phyloP scores from a whole-genome alignment of 1,140 invertebrate species.

The Halyomorpha halys region DNA sequence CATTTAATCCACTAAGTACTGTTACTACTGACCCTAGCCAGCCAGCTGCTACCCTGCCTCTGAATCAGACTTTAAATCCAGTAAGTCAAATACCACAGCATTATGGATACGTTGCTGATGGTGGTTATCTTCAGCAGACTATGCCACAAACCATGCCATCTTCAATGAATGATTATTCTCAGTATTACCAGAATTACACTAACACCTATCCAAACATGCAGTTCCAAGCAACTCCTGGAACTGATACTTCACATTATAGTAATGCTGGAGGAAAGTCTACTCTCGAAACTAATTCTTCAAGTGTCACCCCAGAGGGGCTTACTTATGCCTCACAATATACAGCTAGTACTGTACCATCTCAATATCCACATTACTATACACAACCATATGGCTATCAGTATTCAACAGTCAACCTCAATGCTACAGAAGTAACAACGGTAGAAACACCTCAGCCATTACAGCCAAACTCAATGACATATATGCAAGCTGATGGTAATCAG shows the following conservation, averaged over 20 bases:
- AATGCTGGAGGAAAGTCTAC: slow-evolving; percentile 27
- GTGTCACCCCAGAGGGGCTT: background rate
- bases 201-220: slow-evolving; percentile 25
- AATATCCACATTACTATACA: background rate
- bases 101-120: too few relatives aligned
- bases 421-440: background rate
- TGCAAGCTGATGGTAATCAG: background rate
- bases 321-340: slow-evolving; percentile 4
- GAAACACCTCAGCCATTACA: background rate
- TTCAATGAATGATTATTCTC: slow-evolving; percentile 11
- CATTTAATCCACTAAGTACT: background rate
- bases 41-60: background rate
- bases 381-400: background rate
- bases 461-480: background rate
- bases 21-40: background rate
- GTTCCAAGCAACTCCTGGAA: slow-evolving; percentile 29
- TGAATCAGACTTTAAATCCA: background rate
- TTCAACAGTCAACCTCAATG: background rate
- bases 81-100: background rate
- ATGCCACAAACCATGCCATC: slow-evolving; percentile 1
- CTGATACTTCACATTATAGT: slow-evolving; percentile 30
- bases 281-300: slow-evolving; percentile 7
- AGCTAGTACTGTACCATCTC: slow-evolving; percentile 10
- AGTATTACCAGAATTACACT: slow-evolving; percentile 17
- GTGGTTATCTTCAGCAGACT: too few relatives aligned